Evolutionary conservation across 2,797 vertebrate genomes (phyloP), one percentile per base, ranked within the genome.

Genomic region (Miichthys miiuy): DNA sequence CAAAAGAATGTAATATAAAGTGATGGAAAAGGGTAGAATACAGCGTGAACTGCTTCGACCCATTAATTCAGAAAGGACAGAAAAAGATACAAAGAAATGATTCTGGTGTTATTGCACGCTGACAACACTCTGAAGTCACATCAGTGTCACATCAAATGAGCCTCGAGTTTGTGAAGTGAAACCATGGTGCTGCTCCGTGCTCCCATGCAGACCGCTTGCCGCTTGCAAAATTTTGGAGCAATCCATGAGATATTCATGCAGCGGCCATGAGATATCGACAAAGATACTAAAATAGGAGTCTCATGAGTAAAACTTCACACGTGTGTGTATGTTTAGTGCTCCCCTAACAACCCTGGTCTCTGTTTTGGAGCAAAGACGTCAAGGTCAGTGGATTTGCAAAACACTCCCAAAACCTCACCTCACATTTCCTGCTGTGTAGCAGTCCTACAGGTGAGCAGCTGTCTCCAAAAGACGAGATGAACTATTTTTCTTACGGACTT

Each of bases 341-440:
- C 50, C 60, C 60, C 2, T 54, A 16, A 54, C 18, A 23, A 4
- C 60, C 17, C 17, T 23, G 48, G 42, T 30, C 64, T 75, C 41
- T 66, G 6, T 60, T 77, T 50, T 69, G 58, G 68, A 79, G 60
- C 55, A 60, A 62, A 75, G 61, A 25, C 54, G 23, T 60, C 16
- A 30, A 62, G 61, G 51, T 54, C 54, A 38, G 10, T 58, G 13
- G 46, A 48, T 44, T 48, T 9, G 5, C 60, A 72, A 79, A 80
- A 74, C 54, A 3, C 30, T 68, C 55, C 61, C 27, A 42, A 58
- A 50, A 3, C 48, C 47, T 30, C 34, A 48, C 47, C 46, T 75
- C 10, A 68, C 50, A 70, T 79, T 73, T 58, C 73, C 80, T 74
- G 77, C 81, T 78, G 75, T 74, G 74, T 4, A 52, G 50, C 13